phyloP scores from a whole-genome alignment of 1,140 invertebrate genomes.

The Euura saliciscinereae region DNA sequence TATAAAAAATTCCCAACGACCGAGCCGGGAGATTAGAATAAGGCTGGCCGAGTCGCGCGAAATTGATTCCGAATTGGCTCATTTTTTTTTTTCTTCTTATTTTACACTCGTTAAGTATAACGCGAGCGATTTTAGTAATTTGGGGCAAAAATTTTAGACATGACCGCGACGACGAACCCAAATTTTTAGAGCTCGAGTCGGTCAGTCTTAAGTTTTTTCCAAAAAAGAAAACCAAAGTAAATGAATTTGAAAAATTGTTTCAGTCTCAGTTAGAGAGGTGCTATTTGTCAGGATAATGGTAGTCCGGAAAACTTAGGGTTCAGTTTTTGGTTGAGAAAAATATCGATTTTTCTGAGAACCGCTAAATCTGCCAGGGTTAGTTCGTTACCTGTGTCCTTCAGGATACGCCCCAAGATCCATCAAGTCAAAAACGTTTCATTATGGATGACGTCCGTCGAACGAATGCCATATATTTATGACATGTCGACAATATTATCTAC shows the following conservation, averaged over 20 bases:
- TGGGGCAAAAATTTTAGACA: neutral
- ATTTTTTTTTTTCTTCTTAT: neutral
- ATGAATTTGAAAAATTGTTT: neutral
- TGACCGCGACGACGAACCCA: no score
- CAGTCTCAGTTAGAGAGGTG: no score
- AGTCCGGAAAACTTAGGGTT: neutral
- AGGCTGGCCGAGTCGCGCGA: constrained; percentile 1
- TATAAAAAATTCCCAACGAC: neutral
- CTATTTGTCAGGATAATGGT: neutral
- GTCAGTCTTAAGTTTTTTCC: no score
- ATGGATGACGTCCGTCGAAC: constrained; percentile 11
- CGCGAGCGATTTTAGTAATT: neutral
- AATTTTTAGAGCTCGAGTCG: no score
- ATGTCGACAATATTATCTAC: constrained; percentile 26
- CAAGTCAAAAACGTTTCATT: constrained; percentile 18
- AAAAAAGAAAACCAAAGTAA: neutral
- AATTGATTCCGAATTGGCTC: constrained; percentile 17
- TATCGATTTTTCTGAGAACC: constrained; percentile 1
- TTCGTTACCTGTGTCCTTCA: neutral
- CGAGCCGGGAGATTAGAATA: constrained; percentile 11
- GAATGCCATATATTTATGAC: constrained; percentile 9
- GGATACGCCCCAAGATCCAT: constrained; percentile 14
- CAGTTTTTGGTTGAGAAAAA: neutral
- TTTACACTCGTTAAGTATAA: neutral
- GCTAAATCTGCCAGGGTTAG: neutral